Conservation (phyloP, 2,113 vertebrate species). For the Chaetops frenatus region DNA sequence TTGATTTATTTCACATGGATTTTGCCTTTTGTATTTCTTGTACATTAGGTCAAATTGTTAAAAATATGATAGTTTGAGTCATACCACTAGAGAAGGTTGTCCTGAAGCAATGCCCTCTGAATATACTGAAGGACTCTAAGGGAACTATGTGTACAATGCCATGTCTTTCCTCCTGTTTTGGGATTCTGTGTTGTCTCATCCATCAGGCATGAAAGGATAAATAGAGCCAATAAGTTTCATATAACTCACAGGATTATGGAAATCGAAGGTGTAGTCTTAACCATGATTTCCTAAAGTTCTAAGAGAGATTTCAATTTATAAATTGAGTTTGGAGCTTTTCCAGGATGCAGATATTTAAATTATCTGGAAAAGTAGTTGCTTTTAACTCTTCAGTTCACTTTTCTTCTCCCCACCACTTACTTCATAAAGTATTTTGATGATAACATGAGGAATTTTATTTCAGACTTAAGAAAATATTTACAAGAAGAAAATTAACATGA, state of each 20-base stretch:
- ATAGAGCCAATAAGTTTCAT: not conserved
- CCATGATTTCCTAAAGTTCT: not conserved
- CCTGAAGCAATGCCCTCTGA: not conserved
- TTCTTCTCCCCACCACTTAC: not conserved
- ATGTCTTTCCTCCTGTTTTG: not conserved
- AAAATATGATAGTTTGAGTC: not conserved
- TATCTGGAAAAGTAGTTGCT: not conserved
- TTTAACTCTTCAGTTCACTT: not conserved
- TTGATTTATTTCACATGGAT: not conserved
- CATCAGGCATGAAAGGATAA: not conserved
- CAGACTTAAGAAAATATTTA: not conserved
- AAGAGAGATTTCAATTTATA: not conserved
- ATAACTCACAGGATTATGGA: not conserved
- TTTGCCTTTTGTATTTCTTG: not conserved
- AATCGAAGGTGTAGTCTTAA: not conserved
- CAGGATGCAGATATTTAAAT: not conserved
- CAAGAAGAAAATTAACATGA: not conserved
- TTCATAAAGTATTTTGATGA: not conserved
- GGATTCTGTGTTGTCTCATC: not conserved
- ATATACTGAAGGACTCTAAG: not conserved
- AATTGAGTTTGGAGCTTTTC: not conserved
- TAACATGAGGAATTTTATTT: not conserved
- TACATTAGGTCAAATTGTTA: not conserved
- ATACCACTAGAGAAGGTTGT: not conserved
- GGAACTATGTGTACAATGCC: not conserved